Evolutionary conservation across 2,888 invertebrate species (phyloP).

Genomic region (Rambutsinella grinnellia): DNA sequence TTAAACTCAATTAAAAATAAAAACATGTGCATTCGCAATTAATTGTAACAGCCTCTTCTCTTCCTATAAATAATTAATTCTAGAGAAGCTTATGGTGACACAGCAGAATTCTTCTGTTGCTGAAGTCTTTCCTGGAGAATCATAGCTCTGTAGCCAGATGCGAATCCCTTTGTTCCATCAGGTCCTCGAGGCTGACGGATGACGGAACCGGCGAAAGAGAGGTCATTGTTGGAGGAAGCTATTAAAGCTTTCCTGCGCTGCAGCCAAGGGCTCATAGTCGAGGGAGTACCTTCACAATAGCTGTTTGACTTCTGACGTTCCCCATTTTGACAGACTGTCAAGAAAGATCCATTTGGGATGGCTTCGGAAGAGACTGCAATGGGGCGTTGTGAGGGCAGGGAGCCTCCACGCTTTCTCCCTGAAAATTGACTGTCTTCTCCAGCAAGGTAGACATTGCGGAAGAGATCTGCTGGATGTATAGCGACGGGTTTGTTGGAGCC

Average conservation of each 20-base stretch:
- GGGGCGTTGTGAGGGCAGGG: slow-evolving; percentile 56
- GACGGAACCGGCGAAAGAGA: slow-evolving; percentile 54
- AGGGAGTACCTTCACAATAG: slow-evolving; percentile 63
- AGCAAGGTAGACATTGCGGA: slow-evolving; percentile 47
- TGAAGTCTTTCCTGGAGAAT: slow-evolving; percentile 58
- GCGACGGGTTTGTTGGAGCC: slow-evolving; percentile 52
- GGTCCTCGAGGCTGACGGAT: slow-evolving; percentile 65
- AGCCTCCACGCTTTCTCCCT: slow-evolving; percentile 62
- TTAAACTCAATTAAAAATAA: too few species aligned
- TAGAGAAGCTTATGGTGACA: slow-evolving; percentile 57
- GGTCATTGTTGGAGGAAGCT: slow-evolving; percentile 59
- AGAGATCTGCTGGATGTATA: slow-evolving; percentile 53
- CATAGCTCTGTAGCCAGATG: slow-evolving; percentile 56
- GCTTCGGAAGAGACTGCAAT: slow-evolving; percentile 59
- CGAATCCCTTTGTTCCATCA: slow-evolving; percentile 65
- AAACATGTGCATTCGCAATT: too few species aligned
- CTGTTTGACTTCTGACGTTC: slow-evolving; percentile 65
- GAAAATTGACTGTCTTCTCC: slow-evolving; percentile 33
- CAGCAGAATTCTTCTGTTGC: slow-evolving; percentile 48
- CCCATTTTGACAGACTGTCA: slow-evolving; percentile 36
- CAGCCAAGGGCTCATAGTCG: slow-evolving; percentile 65
- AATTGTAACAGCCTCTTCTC: too few species aligned
- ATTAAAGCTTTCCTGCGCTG: slow-evolving; percentile 59
- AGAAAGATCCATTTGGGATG: slow-evolving; percentile 43
- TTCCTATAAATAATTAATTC: slow-evolving; percentile 9